phyloP scores from a whole-genome alignment of 2,113 vertebrate genomes.

The Bos indicus region DNA sequence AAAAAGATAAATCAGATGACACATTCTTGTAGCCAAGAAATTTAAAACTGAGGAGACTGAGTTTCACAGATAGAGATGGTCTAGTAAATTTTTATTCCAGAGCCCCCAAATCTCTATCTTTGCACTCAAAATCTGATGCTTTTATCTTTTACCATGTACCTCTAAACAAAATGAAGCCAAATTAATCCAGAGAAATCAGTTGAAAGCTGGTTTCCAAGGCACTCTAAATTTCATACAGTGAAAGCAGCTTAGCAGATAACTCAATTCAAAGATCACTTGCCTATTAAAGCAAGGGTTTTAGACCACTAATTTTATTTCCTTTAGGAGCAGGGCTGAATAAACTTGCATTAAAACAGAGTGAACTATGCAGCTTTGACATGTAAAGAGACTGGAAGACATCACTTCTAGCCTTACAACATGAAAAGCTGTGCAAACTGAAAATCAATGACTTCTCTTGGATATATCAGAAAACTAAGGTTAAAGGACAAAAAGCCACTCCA shows the following conservation, averaged over 20 bases:
- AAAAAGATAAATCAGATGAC: neutral
- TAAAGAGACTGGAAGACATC: neutral
- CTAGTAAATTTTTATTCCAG: neutral
- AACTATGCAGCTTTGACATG: neutral
- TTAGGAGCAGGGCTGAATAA: slow-evolving; percentile 23
- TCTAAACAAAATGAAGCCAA: slow-evolving; percentile 34
- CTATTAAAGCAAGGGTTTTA: slow-evolving; percentile 48
- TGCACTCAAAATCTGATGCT: slow-evolving; percentile 3
- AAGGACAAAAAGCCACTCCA: neutral
- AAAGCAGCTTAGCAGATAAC: slow-evolving; percentile 48
- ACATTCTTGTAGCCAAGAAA: neutral
- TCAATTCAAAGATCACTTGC: slow-evolving; percentile 42
- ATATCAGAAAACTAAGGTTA: neutral
- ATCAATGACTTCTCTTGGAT: neutral
- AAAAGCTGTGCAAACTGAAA: neutral
- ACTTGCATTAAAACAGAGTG: slow-evolving; percentile 15
- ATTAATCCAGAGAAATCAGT: slow-evolving; percentile 30
- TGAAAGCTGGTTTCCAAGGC: slow-evolving; percentile 45
- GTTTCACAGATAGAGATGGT: neutral
- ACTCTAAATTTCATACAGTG: slow-evolving; percentile 43
- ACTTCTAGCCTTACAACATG: neutral
- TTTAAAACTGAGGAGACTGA: slow-evolving; percentile 24
- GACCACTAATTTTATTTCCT: slow-evolving; percentile 51
- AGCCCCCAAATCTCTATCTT: neutral
- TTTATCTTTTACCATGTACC: neutral